Percentiles rank a stretch among this genome's conserved stretches.
Evolutionary conservation across 2,888 invertebrate genomes (phyloP).

Genomic region (Pristionchus mayeri): DNA sequence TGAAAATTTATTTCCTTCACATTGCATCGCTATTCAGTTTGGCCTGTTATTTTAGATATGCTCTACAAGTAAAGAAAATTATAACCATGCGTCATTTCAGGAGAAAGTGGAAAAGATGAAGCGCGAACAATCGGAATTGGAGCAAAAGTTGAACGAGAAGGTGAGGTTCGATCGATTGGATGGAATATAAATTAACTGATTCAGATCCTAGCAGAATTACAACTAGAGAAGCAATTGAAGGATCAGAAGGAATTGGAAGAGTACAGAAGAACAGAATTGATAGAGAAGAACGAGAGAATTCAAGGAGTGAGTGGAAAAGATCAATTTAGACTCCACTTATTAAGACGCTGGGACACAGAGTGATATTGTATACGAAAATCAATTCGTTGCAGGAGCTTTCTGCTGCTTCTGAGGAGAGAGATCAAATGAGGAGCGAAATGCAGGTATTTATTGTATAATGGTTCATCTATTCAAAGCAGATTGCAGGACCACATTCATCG

Average conservation of each 20-base stretch:
- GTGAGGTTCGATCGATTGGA: background rate
- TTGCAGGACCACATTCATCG: slow-evolving; percentile 37
- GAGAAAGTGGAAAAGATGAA: slow-evolving; percentile 32
- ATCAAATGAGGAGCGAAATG: slow-evolving; percentile 47
- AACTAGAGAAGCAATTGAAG: slow-evolving; percentile 30
- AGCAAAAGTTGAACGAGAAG: slow-evolving; percentile 36
- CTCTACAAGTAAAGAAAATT: background rate
- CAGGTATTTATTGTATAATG: background rate
- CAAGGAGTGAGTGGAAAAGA: slow-evolving; percentile 34
- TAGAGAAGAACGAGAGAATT: background rate
- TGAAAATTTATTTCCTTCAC: too few relatives aligned
- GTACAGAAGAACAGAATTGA: background rate
- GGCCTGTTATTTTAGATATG: background rate
- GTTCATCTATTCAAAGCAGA: background rate
- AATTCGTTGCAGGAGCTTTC: slow-evolving; percentile 21
- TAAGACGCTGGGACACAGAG: too few relatives aligned
- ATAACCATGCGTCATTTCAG: background rate
- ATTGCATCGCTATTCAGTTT: too few relatives aligned
- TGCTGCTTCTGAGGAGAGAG: slow-evolving; percentile 32
- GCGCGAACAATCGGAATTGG: background rate
- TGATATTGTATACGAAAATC: background rate
- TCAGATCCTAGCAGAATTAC: slow-evolving; percentile 11
- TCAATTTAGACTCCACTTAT: too few relatives aligned
- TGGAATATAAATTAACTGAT: background rate
- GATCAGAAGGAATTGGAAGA: slow-evolving; percentile 39